Conservation (phyloP, 2,888 invertebrate species). For the Dasysyrphus albostriatus region DNA sequence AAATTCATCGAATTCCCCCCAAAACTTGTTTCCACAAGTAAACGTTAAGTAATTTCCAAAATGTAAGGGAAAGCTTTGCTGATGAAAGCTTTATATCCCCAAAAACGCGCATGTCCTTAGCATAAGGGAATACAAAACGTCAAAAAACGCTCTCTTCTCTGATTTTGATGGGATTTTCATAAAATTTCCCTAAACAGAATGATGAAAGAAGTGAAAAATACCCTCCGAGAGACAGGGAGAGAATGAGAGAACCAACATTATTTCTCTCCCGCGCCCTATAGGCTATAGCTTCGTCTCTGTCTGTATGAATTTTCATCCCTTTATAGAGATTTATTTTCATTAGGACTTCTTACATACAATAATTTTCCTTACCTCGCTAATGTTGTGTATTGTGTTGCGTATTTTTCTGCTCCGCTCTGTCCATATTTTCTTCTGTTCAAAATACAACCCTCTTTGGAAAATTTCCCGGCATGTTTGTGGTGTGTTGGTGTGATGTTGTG, state of each 20-base stretch:
- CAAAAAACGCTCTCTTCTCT: slow-evolving; percentile 55
- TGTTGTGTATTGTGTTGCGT: slow-evolving; percentile 60
- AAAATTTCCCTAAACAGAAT: slow-evolving; percentile 70
- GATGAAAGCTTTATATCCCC: slow-evolving; percentile 2
- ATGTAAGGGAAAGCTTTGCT: neutral
- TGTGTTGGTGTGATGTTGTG: slow-evolving; percentile 38
- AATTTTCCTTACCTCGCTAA: slow-evolving; percentile 38
- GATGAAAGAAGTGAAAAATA: slow-evolving; percentile 25
- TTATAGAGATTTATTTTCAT: slow-evolving; percentile 33
- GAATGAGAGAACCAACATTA: neutral
- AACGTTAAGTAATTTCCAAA: slow-evolving; percentile 13
- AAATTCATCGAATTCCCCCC: slow-evolving; percentile 16
- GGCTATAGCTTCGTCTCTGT: slow-evolving; percentile 43
- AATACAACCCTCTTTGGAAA: slow-evolving; percentile 56
- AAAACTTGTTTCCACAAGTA: neutral
- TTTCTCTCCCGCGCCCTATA: slow-evolving; percentile 14
- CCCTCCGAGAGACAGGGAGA: neutral
- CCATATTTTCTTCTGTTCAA: neutral
- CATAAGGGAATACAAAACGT: slow-evolving; percentile 42
- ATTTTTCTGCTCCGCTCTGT: slow-evolving; percentile 27
- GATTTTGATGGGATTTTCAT: slow-evolving; percentile 5
- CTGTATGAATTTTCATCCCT: slow-evolving; percentile 54
- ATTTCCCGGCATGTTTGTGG: slow-evolving; percentile 64
- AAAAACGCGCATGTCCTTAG: slow-evolving; percentile 44
- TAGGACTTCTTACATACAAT: slow-evolving; percentile 5